Conservation (phyloP, 1,140 invertebrate species). For the Diachasma alloeum region DNA sequence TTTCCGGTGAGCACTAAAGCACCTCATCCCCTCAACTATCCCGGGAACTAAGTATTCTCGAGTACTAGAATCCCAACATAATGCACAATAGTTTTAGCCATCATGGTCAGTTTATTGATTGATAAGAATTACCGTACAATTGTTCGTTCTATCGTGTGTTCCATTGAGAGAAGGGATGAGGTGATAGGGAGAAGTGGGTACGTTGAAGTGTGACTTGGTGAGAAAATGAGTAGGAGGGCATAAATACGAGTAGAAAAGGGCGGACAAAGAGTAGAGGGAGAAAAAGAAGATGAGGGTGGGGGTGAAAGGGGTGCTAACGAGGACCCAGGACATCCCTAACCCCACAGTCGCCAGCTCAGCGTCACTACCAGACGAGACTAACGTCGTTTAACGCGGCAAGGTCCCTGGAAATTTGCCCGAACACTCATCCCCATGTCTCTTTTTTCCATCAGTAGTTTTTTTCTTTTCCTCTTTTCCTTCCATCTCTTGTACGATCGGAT, state of each 20-base stretch:
- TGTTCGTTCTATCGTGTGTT: conserved; percentile 44
- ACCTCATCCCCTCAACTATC: neutral
- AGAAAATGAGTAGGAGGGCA: conserved; percentile 8
- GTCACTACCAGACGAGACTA: conserved; percentile 49
- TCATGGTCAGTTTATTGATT: conserved; percentile 55
- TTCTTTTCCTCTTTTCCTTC: conserved; percentile 7
- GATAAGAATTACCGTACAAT: conserved; percentile 60
- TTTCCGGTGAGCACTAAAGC: conserved; percentile 33
- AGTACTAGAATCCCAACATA: neutral
- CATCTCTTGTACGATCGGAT: conserved; percentile 19
- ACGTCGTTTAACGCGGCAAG: conserved; percentile 46
- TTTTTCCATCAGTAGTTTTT: neutral
- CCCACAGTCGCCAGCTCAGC: conserved; percentile 43
- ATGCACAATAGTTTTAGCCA: conserved; percentile 20
- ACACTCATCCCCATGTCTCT: neutral
- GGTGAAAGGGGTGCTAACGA: conserved; percentile 50
- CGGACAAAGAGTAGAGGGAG: neutral
- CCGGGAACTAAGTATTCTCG: neutral
- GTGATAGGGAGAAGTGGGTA: conserved; percentile 26
- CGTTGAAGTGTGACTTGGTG: conserved; percentile 27
- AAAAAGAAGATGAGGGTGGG: neutral
- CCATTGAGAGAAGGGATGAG: neutral
- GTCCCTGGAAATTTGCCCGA: conserved; percentile 31
- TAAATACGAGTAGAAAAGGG: conserved; percentile 17
- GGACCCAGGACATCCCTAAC: conserved; percentile 46